A percentile compares a stretch with the other conserved stretches of the same genome.
These are phyloP conservation scores for Phenganax marumi DNA, from an alignment of 92 coral and sea anemone species.

Conservation along the genomic window DNA sequence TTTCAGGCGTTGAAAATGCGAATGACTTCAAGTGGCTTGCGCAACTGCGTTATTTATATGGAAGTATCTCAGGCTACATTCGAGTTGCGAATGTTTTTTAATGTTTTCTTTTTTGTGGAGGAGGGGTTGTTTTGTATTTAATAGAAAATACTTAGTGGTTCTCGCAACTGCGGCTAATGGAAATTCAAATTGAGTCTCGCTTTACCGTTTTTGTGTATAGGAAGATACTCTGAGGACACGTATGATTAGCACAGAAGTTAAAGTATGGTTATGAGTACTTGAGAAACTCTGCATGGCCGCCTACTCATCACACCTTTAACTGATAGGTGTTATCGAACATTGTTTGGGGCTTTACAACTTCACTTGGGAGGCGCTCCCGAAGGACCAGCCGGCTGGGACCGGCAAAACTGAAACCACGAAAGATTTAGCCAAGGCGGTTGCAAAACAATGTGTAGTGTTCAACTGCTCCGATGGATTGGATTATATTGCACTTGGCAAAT, in stretches of 20 bases:
- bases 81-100: too few species aligned
- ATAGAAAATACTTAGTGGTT: background rate
- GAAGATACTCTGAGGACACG: too few species aligned
- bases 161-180: background rate
- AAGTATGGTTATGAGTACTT: constrained; percentile 92
- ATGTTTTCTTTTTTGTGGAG: too few species aligned
- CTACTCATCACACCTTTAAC: constrained; percentile 93
- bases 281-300: constrained; percentile 93
- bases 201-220: too few species aligned
- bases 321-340: constrained; percentile 93
- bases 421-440: constrained; percentile 31
- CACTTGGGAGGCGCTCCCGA: constrained; percentile 98
- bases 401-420: constrained; percentile 80
- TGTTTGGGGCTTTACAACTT: constrained; percentile 92
- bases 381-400: constrained; percentile 97
- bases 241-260: constrained; percentile 93
- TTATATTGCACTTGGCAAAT: constrained; percentile 36
- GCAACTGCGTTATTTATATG: constrained; percentile 58
- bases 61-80: constrained; percentile 71
- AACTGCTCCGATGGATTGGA: constrained; percentile 45
- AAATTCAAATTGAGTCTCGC: too few species aligned
- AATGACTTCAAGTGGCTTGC: constrained; percentile 44
- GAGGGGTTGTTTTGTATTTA: too few species aligned
- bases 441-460: constrained; percentile 35
- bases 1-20: too few species aligned